Evolutionary conservation across 2,888 invertebrate species (phyloP), one percentile per base, ranked within the genome.

Genomic region (Patella ulyssiponensis): DNA sequence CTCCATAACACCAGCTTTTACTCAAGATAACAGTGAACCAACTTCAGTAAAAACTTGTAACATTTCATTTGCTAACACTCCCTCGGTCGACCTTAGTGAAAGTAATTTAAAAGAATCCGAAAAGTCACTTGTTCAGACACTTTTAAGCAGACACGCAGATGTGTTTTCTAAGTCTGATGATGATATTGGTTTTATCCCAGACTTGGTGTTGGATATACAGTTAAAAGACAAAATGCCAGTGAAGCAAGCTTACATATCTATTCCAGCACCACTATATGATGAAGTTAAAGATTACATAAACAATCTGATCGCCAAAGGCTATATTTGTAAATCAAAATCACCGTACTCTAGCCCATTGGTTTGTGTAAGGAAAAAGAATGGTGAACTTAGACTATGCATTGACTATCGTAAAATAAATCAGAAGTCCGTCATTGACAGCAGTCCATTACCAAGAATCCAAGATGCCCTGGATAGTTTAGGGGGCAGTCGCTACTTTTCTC

Each of bases 221-320:
- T 17, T 75, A 1, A 51, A 27, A 9, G 71, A 71, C 44, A 14
- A 54, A 4, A 23, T 33, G 1, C 52, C 76, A 14, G 53, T 71
- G 17, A 33, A 76, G 52, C 53, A 27, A 15, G 15, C 52, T n/a
- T 71, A 75, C 70, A 53, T 71, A 44, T 75, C 75, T 33, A 71
- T 75, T 17, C 71, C 70, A 51, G 20, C 33, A 75, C 75, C 75
- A 17, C 52, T 75, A 15, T 53, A 23, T 2, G 33, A 71, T 20
- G 75, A 75, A 33, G 75, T 75, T 33, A 76, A 76, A 76, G 71
- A 76, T 33, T 71, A 76, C 7, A n/a, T 75, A 44, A 44, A 20
- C 51, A 69, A 75, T 12, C 23, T 69, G 14, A 20, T 75, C 15
- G 11, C n/a, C 3, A 76, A 58, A 52, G 71, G 54, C 15, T 76